These are phyloP conservation scores for human (Homo sapiens) DNA, from an alignment of 2,113 vertebrate genomes.

Conservation along the genomic window GRCh38 chr14:21389501-21390000, in stretches of 20 bases:
- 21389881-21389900: background rate
- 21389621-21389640: background rate
- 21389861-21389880: background rate
- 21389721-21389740: background rate
- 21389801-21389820: conserved; percentile 24
- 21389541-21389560: no score
- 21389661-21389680: conserved; percentile 2
- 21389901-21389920: background rate
- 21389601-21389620: no score
- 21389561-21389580: no score
- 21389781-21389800: conserved; percentile 18
- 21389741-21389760: background rate
- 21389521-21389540: no score
- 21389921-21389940: conserved; percentile 23
- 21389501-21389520: no score
- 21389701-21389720: background rate
- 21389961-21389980: no score
- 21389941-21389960: background rate
- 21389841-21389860: conserved; percentile 7
- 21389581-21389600: no score
- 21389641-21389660: conserved; percentile 12
- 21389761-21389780: background rate
- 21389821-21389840: conserved; percentile 6
- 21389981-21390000: no score
- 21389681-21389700: background rate